phyloP scores from a whole-genome alignment of 1,140 invertebrate genomes.

The Berghia stephanieae region DNA sequence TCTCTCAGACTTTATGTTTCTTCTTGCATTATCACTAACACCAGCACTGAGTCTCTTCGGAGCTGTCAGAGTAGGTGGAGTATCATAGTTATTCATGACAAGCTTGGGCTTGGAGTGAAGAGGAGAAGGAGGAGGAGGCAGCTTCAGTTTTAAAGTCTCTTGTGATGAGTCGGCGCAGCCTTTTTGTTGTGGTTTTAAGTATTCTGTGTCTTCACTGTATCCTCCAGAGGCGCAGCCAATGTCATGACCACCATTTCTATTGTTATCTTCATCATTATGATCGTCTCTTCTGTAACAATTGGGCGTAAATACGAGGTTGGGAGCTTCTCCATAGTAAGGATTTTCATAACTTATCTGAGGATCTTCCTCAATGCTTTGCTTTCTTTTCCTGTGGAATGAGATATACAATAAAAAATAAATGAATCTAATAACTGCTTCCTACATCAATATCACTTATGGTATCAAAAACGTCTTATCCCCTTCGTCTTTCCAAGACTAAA shows the following conservation, averaged over 20 bases:
- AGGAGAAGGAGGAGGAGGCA: neutral
- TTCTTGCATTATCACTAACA: too few relatives aligned
- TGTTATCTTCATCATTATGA: neutral
- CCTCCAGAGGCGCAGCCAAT: neutral
- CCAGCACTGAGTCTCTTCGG: neutral
- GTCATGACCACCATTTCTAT: neutral
- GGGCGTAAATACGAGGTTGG: neutral
- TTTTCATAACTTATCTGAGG: conserved; percentile 15
- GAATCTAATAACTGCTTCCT: neutral
- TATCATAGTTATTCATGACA: conserved; percentile 16
- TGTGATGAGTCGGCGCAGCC: too few relatives aligned
- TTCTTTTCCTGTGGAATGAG: neutral
- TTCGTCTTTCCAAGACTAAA: too few relatives aligned
- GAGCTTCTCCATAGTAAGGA: conserved; percentile 14
- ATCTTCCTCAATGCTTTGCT: neutral
- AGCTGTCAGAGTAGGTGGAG: neutral
- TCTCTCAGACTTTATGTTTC: too few relatives aligned
- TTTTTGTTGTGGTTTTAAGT: too few relatives aligned
- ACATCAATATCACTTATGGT: too few relatives aligned
- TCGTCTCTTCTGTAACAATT: neutral
- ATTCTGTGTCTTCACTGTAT: neutral
- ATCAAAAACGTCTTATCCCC: too few relatives aligned
- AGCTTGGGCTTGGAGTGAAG: neutral
- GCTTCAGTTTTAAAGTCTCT: neutral
- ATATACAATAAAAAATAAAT: neutral